A percentile compares a stretch with the other conserved stretches of the same genome.
phyloP scores from a whole-genome alignment of 2,888 invertebrate genomes.

The Ceriagrion tenellum region DNA sequence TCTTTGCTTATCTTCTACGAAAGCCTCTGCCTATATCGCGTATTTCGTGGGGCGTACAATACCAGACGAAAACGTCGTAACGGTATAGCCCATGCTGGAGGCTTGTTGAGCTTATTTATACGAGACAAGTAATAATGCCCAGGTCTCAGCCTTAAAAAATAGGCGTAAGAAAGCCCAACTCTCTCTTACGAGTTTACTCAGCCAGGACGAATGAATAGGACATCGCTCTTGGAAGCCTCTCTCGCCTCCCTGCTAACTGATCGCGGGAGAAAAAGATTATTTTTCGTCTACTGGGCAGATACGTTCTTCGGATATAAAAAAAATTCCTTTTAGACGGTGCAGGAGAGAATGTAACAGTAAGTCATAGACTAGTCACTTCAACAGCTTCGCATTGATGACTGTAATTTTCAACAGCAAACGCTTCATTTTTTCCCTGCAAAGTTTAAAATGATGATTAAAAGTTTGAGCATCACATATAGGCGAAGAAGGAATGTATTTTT shows the following conservation, averaged over 20 bases:
- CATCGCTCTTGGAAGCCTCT: not conserved
- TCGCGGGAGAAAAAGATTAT: not conserved
- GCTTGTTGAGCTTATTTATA: slow-evolving; percentile 4
- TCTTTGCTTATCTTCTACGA: not conserved
- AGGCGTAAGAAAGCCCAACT: not conserved
- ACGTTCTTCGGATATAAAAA: too few relatives aligned
- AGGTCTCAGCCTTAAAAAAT: not conserved
- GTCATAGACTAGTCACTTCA: too few relatives aligned
- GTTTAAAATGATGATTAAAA: too few relatives aligned
- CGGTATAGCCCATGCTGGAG: not conserved
- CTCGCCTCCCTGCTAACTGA: not conserved
- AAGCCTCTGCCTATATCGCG: not conserved
- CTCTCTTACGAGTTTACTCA: not conserved
- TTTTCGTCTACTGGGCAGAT: too few relatives aligned
- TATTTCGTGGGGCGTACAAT: not conserved
- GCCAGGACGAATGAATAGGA: not conserved
- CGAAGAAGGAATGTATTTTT: too few relatives aligned
- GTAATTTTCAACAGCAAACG: too few relatives aligned
- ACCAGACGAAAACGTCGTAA: not conserved
- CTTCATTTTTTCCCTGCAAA: too few relatives aligned
- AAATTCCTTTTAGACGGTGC: too few relatives aligned
- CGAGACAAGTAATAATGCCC: not conserved
- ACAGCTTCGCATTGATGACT: too few relatives aligned
- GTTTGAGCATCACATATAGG: too few relatives aligned
- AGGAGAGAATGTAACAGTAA: too few relatives aligned